A percentile compares a stretch with the other conserved stretches of the same genome.
Conservation (phyloP, 2,888 invertebrate genomes). For the Hemithea aestivaria region DNA sequence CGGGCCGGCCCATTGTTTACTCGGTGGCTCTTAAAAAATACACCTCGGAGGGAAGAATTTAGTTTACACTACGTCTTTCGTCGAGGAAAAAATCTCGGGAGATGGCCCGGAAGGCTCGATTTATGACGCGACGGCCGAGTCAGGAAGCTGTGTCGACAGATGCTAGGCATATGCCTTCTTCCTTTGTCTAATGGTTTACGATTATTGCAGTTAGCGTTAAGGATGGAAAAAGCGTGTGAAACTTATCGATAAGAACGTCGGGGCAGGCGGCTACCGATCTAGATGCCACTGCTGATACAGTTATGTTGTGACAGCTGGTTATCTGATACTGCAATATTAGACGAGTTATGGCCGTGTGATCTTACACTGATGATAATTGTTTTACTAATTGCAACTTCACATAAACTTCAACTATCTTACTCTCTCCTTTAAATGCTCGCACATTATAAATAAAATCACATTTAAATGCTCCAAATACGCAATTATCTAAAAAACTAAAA, state of each 20-base stretch:
- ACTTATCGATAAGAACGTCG: constrained; percentile 57
- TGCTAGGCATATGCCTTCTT: constrained; percentile 65
- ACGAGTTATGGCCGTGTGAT: constrained; percentile 47
- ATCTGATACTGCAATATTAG: constrained; percentile 55
- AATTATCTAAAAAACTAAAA: too few species aligned
- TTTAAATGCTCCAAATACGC: too few species aligned
- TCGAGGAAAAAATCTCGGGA: constrained; percentile 72
- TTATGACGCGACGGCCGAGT: constrained; percentile 62
- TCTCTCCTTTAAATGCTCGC: too few species aligned
- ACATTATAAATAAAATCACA: too few species aligned
- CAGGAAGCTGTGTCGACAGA: constrained; percentile 75
- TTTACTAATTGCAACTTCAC: too few species aligned
- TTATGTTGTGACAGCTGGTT: constrained; percentile 67
- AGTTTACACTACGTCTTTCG: constrained; percentile 75
- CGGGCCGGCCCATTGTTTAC: constrained; percentile 63
- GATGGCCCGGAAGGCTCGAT: constrained; percentile 71
- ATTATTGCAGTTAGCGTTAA: constrained; percentile 40
- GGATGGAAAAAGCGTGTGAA: constrained; percentile 60
- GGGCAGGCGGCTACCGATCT: constrained; percentile 55
- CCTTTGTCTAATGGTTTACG: constrained; percentile 52
- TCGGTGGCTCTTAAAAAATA: constrained; percentile 57
- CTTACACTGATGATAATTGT: constrained; percentile 52
- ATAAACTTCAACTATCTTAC: too few species aligned
- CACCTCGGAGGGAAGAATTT: constrained; percentile 56
- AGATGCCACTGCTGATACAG: constrained; percentile 70